A percentile compares a stretch with the other conserved stretches of the same genome.
These are phyloP conservation scores for Leptinotarsa undecemlineata DNA, from an alignment of 1,140 invertebrate species.

Conservation along the genomic window DNA sequence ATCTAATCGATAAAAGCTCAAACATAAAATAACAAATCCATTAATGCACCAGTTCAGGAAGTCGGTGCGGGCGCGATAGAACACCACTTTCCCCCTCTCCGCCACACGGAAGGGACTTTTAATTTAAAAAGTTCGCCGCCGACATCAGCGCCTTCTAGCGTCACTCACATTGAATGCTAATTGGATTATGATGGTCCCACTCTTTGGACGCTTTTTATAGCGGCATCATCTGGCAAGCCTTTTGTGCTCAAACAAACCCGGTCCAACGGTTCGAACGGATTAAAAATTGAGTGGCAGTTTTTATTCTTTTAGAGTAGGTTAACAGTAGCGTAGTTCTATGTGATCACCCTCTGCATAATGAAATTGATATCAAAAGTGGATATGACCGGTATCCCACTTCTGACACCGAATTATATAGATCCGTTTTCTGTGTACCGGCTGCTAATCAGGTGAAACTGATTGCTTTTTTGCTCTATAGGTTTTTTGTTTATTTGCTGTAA, in stretches of 20 bases:
- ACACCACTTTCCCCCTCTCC: background rate
- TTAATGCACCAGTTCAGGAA: slow-evolving; percentile 37
- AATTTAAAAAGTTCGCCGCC: slow-evolving; percentile 49
- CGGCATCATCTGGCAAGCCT: slow-evolving; percentile 44
- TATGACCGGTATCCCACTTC: too few species aligned
- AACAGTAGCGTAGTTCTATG: background rate
- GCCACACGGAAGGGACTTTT: slow-evolving; percentile 42
- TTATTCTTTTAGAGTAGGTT: slow-evolving; percentile 34
- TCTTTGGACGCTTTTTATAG: slow-evolving; percentile 46
- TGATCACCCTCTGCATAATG: too few species aligned
- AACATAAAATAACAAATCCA: slow-evolving; percentile 44
- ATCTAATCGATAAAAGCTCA: slow-evolving; percentile 34
- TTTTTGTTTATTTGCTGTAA: too few species aligned
- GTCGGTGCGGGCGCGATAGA: background rate
- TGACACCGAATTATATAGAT: too few species aligned
- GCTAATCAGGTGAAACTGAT: too few species aligned
- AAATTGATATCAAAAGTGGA: too few species aligned
- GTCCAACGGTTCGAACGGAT: slow-evolving; percentile 38
- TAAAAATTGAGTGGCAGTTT: slow-evolving; percentile 44
- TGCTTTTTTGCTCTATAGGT: too few species aligned
- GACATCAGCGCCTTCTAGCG: slow-evolving; percentile 35
- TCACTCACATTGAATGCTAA: slow-evolving; percentile 50
- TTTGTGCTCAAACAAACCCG: slow-evolving; percentile 42
- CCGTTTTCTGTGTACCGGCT: too few species aligned
- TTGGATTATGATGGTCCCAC: slow-evolving; percentile 51